phyloP scores from a whole-genome alignment of 2,797 vertebrate genomes.

The Masticophis lateralis region DNA sequence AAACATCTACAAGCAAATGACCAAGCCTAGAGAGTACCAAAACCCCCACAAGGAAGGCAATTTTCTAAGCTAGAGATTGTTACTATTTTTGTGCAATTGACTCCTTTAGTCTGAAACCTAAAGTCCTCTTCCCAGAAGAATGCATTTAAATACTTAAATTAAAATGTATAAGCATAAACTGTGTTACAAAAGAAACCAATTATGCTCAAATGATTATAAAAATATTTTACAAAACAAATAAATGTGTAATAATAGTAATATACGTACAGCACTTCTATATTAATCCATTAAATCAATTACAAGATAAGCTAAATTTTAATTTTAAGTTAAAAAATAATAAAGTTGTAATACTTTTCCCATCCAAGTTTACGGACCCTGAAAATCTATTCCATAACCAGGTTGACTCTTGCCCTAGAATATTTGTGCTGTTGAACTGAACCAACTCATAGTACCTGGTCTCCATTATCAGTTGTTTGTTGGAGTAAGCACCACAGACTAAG shows the following conservation, averaged over 20 bases:
- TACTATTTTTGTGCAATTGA: neutral
- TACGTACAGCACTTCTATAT: neutral
- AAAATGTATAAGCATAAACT: neutral
- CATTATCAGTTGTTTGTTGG: neutral
- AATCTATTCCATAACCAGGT: neutral
- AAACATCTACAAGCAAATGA: neutral
- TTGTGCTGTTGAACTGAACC: neutral
- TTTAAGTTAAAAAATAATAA: neutral
- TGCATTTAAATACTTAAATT: neutral
- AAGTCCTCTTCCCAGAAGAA: neutral
- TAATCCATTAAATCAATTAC: neutral
- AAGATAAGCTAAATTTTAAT: neutral
- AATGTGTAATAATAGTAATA: neutral
- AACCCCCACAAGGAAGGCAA: neutral
- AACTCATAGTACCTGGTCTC: neutral
- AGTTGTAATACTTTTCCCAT: neutral
- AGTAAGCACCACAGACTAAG: neutral
- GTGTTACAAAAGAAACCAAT: neutral
- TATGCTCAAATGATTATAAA: neutral
- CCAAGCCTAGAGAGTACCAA: neutral
- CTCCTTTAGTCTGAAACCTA: neutral
- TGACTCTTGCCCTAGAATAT: neutral
- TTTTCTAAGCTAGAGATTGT: neutral
- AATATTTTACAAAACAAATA: neutral
- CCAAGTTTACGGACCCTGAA: neutral